These are phyloP conservation scores for Hirundichthys speculiger DNA, from an alignment of 2,113 vertebrate genomes.

Conservation along the genomic window DNA sequence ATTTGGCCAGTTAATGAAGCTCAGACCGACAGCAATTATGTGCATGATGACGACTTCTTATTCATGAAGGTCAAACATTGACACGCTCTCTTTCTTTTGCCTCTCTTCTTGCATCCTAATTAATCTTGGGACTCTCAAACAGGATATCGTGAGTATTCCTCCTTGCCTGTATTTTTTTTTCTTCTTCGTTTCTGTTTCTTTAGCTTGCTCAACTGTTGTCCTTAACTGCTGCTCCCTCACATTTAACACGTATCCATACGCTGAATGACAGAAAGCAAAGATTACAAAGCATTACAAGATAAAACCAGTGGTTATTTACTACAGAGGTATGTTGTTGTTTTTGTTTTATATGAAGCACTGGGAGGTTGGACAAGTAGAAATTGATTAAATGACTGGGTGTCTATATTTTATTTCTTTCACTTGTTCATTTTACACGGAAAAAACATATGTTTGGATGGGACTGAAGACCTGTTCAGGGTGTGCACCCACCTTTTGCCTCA, in stretches of 20 bases:
- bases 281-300: not conserved
- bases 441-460: too few species aligned
- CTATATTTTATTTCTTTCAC: not conserved
- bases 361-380: not conserved
- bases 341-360: too few species aligned
- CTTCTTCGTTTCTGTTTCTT: too few species aligned
- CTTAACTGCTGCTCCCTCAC: slow-evolving; percentile 27
- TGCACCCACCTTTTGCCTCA: not conserved
- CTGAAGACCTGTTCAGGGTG: too few species aligned
- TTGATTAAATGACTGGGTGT: not conserved
- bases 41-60: not conserved
- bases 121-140: slow-evolving; percentile 51
- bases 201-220: slow-evolving; percentile 11
- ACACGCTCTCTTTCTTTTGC: slow-evolving; percentile 28
- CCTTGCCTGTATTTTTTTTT: slow-evolving; percentile 17
- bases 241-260: slow-evolving; percentile 39
- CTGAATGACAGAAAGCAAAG: slow-evolving; percentile 41
- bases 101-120: slow-evolving; percentile 45
- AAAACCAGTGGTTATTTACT: not conserved
- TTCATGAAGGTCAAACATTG: slow-evolving; percentile 24
- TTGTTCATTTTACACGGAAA: too few species aligned
- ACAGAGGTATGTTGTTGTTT: not conserved
- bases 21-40: slow-evolving; percentile 11
- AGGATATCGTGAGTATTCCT: slow-evolving; percentile 91
- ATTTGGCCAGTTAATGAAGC: slow-evolving; percentile 9